Percentiles rank a stretch among this genome's conserved stretches.
These are phyloP conservation scores for Aricia artaxerxes DNA, from an alignment of 2,888 invertebrate genomes.

Conservation along the genomic window DNA sequence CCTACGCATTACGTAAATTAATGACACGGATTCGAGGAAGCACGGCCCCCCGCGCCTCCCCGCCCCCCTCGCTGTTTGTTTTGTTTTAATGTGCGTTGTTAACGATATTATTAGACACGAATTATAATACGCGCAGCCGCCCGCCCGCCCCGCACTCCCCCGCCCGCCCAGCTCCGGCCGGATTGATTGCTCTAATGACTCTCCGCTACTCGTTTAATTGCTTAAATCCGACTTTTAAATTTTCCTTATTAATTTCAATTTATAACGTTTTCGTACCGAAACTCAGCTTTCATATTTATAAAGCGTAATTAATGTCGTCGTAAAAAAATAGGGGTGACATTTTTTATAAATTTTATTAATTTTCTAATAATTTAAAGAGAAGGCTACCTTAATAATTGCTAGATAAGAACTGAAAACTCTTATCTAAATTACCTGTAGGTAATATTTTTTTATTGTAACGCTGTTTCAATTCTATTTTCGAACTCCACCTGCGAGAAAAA, in stretches of 20 bases:
- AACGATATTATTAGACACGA: conserved; percentile 78
- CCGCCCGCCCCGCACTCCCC: conserved; percentile 47
- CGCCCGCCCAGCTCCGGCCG: conserved; percentile 48
- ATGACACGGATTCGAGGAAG: conserved; percentile 81
- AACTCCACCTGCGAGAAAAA: neutral
- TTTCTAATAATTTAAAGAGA: neutral
- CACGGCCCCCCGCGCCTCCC: conserved; percentile 73
- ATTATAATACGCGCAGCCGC: conserved; percentile 63
- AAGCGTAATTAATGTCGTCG: conserved; percentile 16
- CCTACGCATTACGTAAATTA: conserved; percentile 82
- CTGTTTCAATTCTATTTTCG: neutral
- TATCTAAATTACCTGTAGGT: too few species aligned
- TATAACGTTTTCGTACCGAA: conserved; percentile 49
- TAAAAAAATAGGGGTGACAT: conserved; percentile 4
- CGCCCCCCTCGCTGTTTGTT: conserved; percentile 71
- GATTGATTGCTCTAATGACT: conserved; percentile 75
- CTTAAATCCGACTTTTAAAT: conserved; percentile 65
- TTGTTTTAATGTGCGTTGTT: conserved; percentile 80
- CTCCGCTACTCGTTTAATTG: conserved; percentile 73
- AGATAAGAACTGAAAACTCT: neutral
- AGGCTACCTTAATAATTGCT: neutral
- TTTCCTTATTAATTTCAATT: conserved; percentile 54
- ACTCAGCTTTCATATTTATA: conserved; percentile 28
- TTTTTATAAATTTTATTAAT: neutral
- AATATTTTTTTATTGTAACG: too few species aligned